Evolutionary conservation across 1,140 invertebrate genomes (phyloP), one percentile per base, ranked within the genome.

Genomic region (Lamellibrachia luymesi): DNA sequence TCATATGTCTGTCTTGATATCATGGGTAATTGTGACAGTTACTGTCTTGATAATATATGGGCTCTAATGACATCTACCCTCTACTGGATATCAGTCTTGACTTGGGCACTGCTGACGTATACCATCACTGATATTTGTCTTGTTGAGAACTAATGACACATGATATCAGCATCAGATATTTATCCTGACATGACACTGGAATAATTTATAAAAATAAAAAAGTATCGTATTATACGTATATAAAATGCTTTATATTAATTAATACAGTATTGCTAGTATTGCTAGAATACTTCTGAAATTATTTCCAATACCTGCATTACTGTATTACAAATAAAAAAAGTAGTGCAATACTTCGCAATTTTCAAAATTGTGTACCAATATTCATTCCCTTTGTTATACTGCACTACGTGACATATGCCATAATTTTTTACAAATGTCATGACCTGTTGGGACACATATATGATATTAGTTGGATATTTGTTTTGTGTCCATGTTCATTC

Each of bases 401-500:
- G 13, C 25, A 80, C 13, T 22, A 0, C 17, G 25, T 80, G 64
- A 22, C 17, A 80, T 80, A 22, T 2, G 64, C 64, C 13, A 80
- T 80, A 80, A 2, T 80, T 80, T 10, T 80, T 10, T 10, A 80
- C 25, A 80, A 22, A 22, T 80, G 64, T 80, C 64, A 80, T 8
- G 64, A 80, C 64, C 13, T 80, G 64, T 80, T 8, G 25, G 64
- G 13, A 22, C 64, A 80, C 17, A 80, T 22, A 80, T 80, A 0
- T 80, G 64, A 80, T 80, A 80, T 80, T 80, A 80, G 64, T 22
- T 80, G 64, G 64, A 80, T 80, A 80, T 80, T 80, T 80, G 64
- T 80, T 80, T 80, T 80, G 64, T 80, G 13, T 80, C 64, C 64
- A 22, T 80, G 64, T 80, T 2, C 13, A 80, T 80, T 80, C 64